phyloP scores from a whole-genome alignment of 2,797 vertebrate species.

The Leontopithecus rosalia region DNA sequence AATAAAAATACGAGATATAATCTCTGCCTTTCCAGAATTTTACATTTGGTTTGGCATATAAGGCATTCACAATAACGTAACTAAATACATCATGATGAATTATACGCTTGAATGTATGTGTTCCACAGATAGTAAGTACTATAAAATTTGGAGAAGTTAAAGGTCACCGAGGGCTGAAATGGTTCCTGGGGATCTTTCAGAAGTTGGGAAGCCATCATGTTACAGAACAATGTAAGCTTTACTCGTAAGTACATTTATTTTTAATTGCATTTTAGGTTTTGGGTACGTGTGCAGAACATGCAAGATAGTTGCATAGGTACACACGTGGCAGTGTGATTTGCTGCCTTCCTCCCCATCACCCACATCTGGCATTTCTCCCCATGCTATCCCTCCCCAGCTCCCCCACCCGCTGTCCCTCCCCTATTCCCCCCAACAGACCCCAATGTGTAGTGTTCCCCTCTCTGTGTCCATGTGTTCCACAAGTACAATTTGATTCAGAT shows the following conservation, averaged over 20 bases:
- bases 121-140: neutral
- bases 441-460: no score
- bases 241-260: neutral
- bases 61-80: neutral
- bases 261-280: no score
- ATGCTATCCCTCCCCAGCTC: no score
- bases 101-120: no score
- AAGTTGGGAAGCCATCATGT: neutral
- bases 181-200: neutral
- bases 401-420: no score
- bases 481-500: neutral
- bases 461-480: no score
- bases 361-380: no score
- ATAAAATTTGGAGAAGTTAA: neutral
- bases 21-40: neutral
- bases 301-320: no score
- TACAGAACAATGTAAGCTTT: neutral
- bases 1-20: neutral
- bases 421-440: no score
- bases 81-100: neutral
- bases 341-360: no score
- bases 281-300: no score
- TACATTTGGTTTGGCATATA: neutral
- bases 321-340: no score
- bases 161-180: neutral